phyloP scores from a whole-genome alignment of 2,113 vertebrate species.

The Nerophis lumbriciformis region DNA sequence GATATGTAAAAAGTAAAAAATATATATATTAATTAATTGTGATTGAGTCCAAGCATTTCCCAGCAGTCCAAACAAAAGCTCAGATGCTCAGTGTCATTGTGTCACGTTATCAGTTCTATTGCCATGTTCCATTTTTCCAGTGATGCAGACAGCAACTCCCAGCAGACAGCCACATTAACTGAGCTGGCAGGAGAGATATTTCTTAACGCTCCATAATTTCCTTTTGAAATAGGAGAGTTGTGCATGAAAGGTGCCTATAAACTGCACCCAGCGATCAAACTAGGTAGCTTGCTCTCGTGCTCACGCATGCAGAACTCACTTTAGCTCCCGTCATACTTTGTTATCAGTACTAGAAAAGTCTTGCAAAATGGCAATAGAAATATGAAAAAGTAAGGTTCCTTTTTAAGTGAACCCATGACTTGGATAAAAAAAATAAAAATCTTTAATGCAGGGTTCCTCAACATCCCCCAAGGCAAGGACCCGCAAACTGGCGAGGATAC shows the following conservation, averaged over 20 bases:
- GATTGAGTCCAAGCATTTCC: not conserved
- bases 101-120: constrained; percentile 6
- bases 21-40: not conserved
- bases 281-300: not conserved
- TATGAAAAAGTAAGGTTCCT: not conserved
- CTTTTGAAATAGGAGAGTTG: constrained; percentile 1
- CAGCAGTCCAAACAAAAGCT: not conserved
- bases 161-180: not conserved
- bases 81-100: not conserved
- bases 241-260: not conserved
- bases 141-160: not conserved
- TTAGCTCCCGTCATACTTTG: not conserved
- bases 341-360: not conserved
- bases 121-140: constrained; percentile 5
- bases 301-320: not conserved
- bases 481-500: too few species aligned
- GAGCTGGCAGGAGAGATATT: not conserved
- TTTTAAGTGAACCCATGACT: not conserved
- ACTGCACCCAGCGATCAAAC: not conserved
- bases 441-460: too few species aligned
- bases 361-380: not conserved
- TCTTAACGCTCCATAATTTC: not conserved
- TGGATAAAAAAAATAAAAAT: too few species aligned
- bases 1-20: not conserved
- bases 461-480: too few species aligned